Base-by-base conservation (phyloP, 2,797 vertebrate species). In the Semotilus atromaculatus region DNA sequence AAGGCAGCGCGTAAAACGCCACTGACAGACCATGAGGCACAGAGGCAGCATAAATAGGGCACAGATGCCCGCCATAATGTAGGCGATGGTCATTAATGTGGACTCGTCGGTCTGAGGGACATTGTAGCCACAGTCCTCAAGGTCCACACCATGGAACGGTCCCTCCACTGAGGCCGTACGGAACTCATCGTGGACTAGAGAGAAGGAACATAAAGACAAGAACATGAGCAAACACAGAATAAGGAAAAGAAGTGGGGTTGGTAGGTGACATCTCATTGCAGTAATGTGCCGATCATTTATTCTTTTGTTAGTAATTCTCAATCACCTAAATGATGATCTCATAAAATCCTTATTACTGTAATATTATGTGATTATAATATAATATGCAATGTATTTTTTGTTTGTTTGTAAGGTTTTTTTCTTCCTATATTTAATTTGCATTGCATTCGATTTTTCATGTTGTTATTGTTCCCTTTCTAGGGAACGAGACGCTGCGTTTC, bases 21-120 rank as follows among this genome's bases (percentile, higher is more conserved):
- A 99, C 96, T 99, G 98, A 87, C 97, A 99, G 89, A 99, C 96
- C 97, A 99, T 98, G 92, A 99, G 96, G 94, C 98, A 99, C 88
- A 99, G 96, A 0, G 98, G 98, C 92, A 99, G 95, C 98, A 99
- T 99, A 95, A 99, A 99, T 89, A 99, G 97, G n/a, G 97, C 97
- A 1, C 98, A 99, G 93, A 99, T 98, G 90, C 97, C 98, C 0
- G 98, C 98, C 98, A 99, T 99, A 87, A 99, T 96, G 77, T 99
- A 99, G 87, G 98, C 98, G 26, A 99, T 99, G 93, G 98, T 99
- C 98, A 99, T 99, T 21, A 99, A 96, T 0, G 98, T 99, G 31
- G 98, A 99, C 91, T 99, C 98, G 1, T 99, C 98, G 0, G 98
- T 98, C 95, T 99, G 98, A 0, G 98, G 98, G 90, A 98, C 97